Conservation (phyloP, 2,797 vertebrate species). For the Enteromius fasciolatus region DNA sequence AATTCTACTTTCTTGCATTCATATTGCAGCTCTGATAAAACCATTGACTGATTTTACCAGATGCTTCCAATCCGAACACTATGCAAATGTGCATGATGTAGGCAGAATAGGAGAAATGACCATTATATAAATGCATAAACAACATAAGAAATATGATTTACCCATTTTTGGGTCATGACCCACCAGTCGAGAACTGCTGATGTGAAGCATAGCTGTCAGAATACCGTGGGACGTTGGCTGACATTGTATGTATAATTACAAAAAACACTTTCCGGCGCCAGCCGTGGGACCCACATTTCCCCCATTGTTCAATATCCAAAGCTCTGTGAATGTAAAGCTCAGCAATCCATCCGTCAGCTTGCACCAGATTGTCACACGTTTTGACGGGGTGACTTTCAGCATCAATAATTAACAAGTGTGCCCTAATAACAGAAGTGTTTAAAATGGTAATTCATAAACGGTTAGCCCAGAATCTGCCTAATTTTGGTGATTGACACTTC, state of each 20-base stretch:
- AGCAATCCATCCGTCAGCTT: conserved; percentile 78
- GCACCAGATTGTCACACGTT: conserved; percentile 68
- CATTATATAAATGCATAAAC: conserved; percentile 7
- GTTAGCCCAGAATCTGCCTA: conserved; percentile 55
- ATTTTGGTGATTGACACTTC: conserved; percentile 59
- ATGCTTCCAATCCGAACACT: not conserved
- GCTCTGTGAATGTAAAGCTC: conserved; percentile 72
- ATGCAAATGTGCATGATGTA: not conserved
- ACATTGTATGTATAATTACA: conserved; percentile 80
- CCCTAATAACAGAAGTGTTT: conserved; percentile 70
- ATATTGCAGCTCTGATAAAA: not conserved
- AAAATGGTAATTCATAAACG: conserved; percentile 64
- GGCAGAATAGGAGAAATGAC: not conserved
- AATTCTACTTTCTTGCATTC: not conserved
- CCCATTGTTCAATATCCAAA: conserved; percentile 77
- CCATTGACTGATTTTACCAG: not conserved
- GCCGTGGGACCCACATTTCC: conserved; percentile 73
- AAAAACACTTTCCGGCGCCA: conserved; percentile 72
- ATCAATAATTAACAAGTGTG: conserved; percentile 72
- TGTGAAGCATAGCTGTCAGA: conserved; percentile 66
- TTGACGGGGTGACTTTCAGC: conserved; percentile 53
- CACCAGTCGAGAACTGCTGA: conserved; percentile 1
- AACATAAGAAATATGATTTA: conserved; percentile 1
- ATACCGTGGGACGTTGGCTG: conserved; percentile 65
- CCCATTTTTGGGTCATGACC: not conserved